phyloP scores from a whole-genome alignment of 2,888 invertebrate genomes.

The Thecocarcelia acutangulata region DNA sequence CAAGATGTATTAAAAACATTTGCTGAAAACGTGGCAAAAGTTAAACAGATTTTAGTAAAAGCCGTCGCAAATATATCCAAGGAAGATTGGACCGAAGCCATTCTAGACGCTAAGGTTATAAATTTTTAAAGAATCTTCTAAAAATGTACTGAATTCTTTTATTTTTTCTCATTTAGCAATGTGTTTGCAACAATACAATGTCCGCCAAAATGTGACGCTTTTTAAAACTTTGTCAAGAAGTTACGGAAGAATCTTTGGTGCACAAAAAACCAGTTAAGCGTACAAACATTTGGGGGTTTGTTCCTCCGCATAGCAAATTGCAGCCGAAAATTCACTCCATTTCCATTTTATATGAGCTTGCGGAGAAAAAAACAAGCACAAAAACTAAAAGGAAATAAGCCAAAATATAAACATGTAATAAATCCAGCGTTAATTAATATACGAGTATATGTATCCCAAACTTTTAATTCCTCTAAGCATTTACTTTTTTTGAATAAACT shows the following conservation, averaged over 20 bases:
- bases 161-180: slow-evolving; percentile 72
- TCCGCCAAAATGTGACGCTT: slow-evolving; percentile 77
- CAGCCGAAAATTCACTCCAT: slow-evolving; percentile 73
- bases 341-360: slow-evolving; percentile 75
- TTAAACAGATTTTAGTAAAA: slow-evolving; percentile 87
- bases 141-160: background rate
- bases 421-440: background rate
- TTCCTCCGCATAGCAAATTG: slow-evolving; percentile 2
- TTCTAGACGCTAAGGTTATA: slow-evolving; percentile 84
- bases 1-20: slow-evolving; percentile 90
- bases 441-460: background rate
- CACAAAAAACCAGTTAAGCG: slow-evolving; percentile 71
- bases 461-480: slow-evolving; percentile 2
- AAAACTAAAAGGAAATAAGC: slow-evolving; percentile 4
- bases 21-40: slow-evolving; percentile 89
- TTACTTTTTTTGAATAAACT: background rate
- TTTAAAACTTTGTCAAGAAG: slow-evolving; percentile 75
- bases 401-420: slow-evolving; percentile 10
- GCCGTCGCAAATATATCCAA: slow-evolving; percentile 88
- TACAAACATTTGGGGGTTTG: slow-evolving; percentile 65
- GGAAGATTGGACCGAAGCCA: slow-evolving; percentile 86
- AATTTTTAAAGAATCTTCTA: background rate
- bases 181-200: slow-evolving; percentile 78
- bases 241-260: slow-evolving; percentile 74
- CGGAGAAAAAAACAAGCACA: slow-evolving; percentile 28